phyloP scores from a whole-genome alignment of 2,113 vertebrate genomes.

The Solea senegalensis region DNA sequence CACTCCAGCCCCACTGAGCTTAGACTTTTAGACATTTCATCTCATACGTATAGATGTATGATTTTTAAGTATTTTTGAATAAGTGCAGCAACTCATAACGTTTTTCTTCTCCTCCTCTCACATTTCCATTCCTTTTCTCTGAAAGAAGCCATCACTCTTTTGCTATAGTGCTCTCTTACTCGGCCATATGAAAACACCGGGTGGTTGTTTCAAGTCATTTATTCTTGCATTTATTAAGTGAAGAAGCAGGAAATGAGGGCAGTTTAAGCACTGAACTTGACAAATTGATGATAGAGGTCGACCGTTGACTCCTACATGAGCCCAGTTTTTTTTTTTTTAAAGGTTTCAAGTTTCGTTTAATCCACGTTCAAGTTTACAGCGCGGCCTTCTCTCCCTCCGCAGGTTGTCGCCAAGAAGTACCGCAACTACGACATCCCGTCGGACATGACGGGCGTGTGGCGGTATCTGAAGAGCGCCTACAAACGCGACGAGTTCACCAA shows the following conservation, averaged over 20 bases:
- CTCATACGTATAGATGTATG: not conserved
- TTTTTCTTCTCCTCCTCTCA: not conserved
- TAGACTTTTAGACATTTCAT: not conserved
- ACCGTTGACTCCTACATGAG: not conserved
- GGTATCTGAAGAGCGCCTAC: conserved; percentile 92
- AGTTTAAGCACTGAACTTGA: not conserved
- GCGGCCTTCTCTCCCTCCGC: conserved; percentile 20
- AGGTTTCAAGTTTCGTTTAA: not conserved
- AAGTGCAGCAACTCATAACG: not conserved
- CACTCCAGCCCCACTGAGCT: not conserved
- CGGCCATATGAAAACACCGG: not conserved
- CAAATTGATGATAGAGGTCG: not conserved
- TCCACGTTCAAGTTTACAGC: not conserved
- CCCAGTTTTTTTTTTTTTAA: not conserved
- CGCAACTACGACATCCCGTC: conserved; percentile 91
- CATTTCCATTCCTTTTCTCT: not conserved
- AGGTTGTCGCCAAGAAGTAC: conserved; percentile 97
- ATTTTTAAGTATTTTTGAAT: not conserved
- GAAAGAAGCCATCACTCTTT: not conserved
- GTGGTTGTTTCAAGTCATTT: not conserved
- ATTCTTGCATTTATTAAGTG: conserved; percentile 3
- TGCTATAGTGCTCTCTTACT: not conserved
- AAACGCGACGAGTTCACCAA: conserved; percentile 93
- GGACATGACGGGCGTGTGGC: conserved; percentile 91
- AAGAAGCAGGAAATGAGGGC: not conserved